A percentile compares a stretch with the other conserved stretches of the same genome.
Conservation (phyloP, 2,888 invertebrate species). For the Clivina fossor region DNA sequence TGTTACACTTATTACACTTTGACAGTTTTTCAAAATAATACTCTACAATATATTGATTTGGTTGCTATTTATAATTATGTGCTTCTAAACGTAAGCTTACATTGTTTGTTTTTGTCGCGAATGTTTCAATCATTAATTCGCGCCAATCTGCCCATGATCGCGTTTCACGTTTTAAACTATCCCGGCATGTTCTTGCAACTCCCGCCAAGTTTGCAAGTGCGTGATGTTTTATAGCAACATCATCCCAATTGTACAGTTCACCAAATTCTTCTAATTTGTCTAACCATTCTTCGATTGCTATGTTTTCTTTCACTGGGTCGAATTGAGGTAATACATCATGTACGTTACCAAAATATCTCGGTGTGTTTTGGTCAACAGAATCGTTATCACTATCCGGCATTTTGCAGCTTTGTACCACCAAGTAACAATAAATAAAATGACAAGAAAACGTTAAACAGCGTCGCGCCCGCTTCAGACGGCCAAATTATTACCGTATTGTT, state of each 20-base stretch:
- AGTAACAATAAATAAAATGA: too few species aligned
- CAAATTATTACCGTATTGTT: too few species aligned
- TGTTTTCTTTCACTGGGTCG: slow-evolving; percentile 22
- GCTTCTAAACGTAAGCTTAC: slow-evolving; percentile 31
- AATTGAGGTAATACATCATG: slow-evolving; percentile 21
- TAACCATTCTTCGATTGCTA: slow-evolving; percentile 36
- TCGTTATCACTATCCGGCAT: too few species aligned
- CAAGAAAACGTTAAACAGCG: too few species aligned
- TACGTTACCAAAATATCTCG: slow-evolving; percentile 6
- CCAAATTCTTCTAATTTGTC: slow-evolving; percentile 40
- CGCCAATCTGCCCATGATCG: slow-evolving; percentile 1
- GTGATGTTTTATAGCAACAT: slow-evolving; percentile 38
- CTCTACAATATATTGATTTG: slow-evolving; percentile 37
- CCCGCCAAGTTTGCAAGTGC: slow-evolving; percentile 38
- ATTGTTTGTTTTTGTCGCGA: background rate
- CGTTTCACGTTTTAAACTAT: slow-evolving; percentile 33
- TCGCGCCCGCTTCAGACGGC: too few species aligned
- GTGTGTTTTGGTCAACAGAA: background rate
- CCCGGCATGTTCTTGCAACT: slow-evolving; percentile 40
- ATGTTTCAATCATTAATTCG: slow-evolving; percentile 12
- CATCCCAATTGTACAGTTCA: slow-evolving; percentile 39
- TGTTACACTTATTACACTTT: slow-evolving; percentile 38
- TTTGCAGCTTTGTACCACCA: too few species aligned
- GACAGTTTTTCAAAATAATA: slow-evolving; percentile 40
- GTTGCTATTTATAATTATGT: slow-evolving; percentile 36